Percentiles rank a stretch among this genome's conserved stretches.
These are phyloP conservation scores for Octodon degus DNA, from an alignment of 2,113 vertebrate genomes.

Conservation along the genomic window DNA sequence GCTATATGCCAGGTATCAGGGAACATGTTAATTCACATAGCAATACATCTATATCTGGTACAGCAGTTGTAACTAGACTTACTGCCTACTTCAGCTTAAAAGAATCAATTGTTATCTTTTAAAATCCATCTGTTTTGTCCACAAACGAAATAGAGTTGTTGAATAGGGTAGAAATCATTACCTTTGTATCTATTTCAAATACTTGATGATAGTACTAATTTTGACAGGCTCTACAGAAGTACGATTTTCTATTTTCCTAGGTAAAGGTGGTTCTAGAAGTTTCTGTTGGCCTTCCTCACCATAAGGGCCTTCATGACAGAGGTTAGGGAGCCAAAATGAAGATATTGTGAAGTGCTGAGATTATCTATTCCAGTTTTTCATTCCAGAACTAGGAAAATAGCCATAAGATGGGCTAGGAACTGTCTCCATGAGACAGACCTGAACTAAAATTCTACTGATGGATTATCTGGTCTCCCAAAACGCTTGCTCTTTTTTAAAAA, in stretches of 20 bases:
- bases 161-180: background rate
- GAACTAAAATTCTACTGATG: background rate
- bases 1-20: background rate
- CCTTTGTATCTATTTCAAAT: background rate
- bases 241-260: background rate
- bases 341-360: background rate
- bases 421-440: background rate
- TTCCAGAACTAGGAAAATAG: background rate
- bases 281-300: background rate
- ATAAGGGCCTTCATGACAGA: background rate
- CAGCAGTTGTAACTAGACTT: background rate
- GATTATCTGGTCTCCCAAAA: background rate
- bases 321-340: background rate
- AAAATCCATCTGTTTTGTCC: background rate
- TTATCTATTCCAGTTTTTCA: background rate
- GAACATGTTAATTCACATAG: background rate
- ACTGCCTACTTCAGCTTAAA: background rate
- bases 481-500: no score
- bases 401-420: background rate
- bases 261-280: background rate
- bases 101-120: background rate
- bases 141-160: background rate
- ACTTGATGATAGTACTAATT: background rate
- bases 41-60: background rate
- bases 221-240: background rate